A percentile compares a stretch with the other conserved stretches of the same genome.
Evolutionary conservation across 2,113 vertebrate genomes (phyloP).

Genomic region (Cyanoderma ruficeps): DNA sequence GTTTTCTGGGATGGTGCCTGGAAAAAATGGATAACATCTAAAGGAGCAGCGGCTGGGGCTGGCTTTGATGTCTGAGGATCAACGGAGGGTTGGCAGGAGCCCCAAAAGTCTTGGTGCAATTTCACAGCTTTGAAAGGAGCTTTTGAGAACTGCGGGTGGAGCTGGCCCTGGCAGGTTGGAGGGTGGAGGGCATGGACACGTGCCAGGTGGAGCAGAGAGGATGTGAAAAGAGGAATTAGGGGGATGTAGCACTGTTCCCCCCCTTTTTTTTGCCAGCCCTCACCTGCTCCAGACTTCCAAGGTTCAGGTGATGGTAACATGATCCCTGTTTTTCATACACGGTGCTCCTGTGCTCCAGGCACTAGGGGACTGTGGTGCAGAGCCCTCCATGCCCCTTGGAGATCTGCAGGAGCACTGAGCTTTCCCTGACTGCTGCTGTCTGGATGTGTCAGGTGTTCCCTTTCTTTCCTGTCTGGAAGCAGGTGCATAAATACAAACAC

Average conservation of each 20-base stretch:
- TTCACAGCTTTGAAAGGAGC: not conserved
- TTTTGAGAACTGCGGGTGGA: not conserved
- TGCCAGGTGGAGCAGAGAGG: not conserved
- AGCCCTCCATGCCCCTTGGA: not conserved
- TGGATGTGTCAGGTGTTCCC: accelerated
- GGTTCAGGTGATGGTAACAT: accelerated
- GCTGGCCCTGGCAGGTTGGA: not conserved
- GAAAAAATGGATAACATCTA: not conserved
- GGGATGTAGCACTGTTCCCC: not conserved
- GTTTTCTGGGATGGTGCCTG: not conserved
- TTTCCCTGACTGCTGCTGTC: not conserved
- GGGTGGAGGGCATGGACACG: accelerated
- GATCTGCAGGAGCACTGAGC: not conserved
- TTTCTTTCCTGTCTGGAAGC: not conserved
- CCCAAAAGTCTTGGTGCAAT: not conserved
- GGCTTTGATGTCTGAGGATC: not conserved
- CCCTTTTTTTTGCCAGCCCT: not conserved
- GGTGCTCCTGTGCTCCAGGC: not conserved
- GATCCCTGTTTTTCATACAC: not conserved
- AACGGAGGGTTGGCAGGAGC: not conserved
- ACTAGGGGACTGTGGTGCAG: not conserved
- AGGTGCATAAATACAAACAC: not conserved
- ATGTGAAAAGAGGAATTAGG: not conserved
- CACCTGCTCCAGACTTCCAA: accelerated
- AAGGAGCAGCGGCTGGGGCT: not conserved